Base-by-base conservation (phyloP, 2,888 invertebrate species). In the Eilema griseolum region DNA sequence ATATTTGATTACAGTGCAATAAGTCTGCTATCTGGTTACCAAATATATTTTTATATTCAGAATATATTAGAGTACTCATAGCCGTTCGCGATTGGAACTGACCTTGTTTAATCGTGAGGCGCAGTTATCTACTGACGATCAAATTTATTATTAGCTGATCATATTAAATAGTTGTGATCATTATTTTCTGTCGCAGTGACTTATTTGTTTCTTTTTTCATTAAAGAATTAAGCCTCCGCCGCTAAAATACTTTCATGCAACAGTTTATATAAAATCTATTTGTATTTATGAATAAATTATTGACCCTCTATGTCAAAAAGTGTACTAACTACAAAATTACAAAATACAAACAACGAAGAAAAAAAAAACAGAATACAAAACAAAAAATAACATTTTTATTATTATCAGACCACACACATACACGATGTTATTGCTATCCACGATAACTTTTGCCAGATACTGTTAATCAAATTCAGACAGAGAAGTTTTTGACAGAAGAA, bases 101-200 rank as follows among this genome's bases (percentile, higher is more conserved):
- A 80, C 90, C 90, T 90, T 88, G 86, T 65, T 46, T 10, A 72
- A 66, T 88, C 90, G 89, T 90, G 90, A 84, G 76, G 46, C 61
- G 61, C 70, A 80, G 85, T 88, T n/a, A n/a, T n/a, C n/a, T 88
- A 89, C 88, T 78, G 85, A 79, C 73, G 78, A 75, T 81, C 84
- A 82, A 82, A 82, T 68, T 79, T 78, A 77, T 82, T 85, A 82
- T 84, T 76, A 67, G 72, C 76, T 70, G 64, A 67, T 63, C 66
- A 76, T 73, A 70, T 75, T 24, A 69, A 59, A 24, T 26, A 20
- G 20, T 46, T 28, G 3, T 8, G 20, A 26, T 26, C 46, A 46
- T 64, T 52, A n/a, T 28, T n/a, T 52, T 64, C 26, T n/a, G 46
- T 28, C 20, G 16, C 10, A 37, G 37, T 41, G 16, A 3, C 41